phyloP scores from a whole-genome alignment of 2,113 vertebrate species.

The Lycocorax pyrrhopterus region DNA sequence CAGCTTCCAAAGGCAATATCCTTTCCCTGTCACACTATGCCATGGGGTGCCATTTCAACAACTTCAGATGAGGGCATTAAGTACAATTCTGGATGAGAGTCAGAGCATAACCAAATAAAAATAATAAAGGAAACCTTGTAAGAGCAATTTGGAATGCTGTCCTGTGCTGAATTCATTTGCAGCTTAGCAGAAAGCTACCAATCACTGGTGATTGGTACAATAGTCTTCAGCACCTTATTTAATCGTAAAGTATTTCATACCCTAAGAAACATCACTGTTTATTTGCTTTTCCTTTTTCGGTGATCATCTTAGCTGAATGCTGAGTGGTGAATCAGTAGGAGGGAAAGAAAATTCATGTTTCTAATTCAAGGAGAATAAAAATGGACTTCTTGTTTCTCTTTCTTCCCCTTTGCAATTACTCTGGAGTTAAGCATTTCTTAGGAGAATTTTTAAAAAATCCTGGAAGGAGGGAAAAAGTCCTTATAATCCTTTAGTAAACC shows the following conservation, averaged over 20 bases:
- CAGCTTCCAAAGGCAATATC: constrained; percentile 82
- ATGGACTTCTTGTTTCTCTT: constrained; percentile 46
- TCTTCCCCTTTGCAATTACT: background rate
- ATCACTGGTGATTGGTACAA: constrained; percentile 70
- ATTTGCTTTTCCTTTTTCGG: constrained; percentile 75
- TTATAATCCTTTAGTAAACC: background rate
- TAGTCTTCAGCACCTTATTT: constrained; percentile 70
- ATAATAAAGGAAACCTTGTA: constrained; percentile 80
- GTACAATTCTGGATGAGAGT: constrained; percentile 79
- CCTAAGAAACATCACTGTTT: constrained; percentile 69
- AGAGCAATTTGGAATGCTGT: constrained; percentile 80
- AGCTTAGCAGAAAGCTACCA: constrained; percentile 73
- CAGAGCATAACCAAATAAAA: constrained; percentile 82
- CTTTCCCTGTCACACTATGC: constrained; percentile 77
- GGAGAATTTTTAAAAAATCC: background rate
- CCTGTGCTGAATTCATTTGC: constrained; percentile 78
- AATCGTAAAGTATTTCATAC: constrained; percentile 79
- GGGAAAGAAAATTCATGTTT: constrained; percentile 72
- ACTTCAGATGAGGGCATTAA: constrained; percentile 78
- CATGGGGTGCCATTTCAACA: constrained; percentile 76
- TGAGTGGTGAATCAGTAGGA: constrained; percentile 72
- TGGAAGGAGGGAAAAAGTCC: background rate
- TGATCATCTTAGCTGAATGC: constrained; percentile 70
- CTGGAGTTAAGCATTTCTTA: background rate
- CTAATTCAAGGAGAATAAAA: constrained; percentile 66